Conservation (phyloP, 2,113 vertebrate species). For the Microcebus murinus region DNA sequence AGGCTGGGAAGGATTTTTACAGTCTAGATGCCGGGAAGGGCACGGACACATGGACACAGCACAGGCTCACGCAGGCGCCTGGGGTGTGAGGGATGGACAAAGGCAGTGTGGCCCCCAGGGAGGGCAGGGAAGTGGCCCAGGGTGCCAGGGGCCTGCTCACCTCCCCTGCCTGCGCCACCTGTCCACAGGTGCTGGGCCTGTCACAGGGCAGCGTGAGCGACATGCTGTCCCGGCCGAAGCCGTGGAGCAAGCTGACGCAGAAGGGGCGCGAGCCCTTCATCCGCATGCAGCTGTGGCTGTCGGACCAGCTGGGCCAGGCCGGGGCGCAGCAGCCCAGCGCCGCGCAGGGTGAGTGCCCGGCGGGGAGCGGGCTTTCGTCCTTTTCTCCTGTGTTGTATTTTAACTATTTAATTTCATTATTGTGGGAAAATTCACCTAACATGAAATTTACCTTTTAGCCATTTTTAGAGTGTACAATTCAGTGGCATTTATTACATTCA, state of each 20-base stretch:
- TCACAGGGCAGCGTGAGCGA: slow-evolving; percentile 99
- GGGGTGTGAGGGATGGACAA: neutral
- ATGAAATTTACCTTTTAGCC: neutral
- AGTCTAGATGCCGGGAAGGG: neutral
- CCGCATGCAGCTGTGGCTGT: slow-evolving; percentile 99
- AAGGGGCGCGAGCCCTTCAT: slow-evolving; percentile 99
- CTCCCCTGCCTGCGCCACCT: accelerated
- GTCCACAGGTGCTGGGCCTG: slow-evolving; percentile 93
- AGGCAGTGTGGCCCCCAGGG: neutral
- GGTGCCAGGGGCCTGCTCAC: neutral
- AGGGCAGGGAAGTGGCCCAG: too few relatives aligned
- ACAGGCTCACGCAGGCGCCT: neutral
- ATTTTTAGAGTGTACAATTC: neutral
- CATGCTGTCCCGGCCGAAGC: slow-evolving; percentile 98
- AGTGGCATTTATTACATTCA: neutral
- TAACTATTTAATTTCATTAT: neutral
- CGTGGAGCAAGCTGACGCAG: slow-evolving; percentile 99
- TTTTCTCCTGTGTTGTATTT: neutral
- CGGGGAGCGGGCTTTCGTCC: neutral
- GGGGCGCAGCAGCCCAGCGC: slow-evolving; percentile 87
- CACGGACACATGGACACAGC: neutral
- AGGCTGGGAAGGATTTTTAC: neutral
- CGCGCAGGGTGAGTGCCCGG: slow-evolving; percentile 88
- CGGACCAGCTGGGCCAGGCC: slow-evolving; percentile 93
- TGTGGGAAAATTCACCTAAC: neutral